phyloP scores from a whole-genome alignment of 2,113 vertebrate species.

The Cepphus grylle region DNA sequence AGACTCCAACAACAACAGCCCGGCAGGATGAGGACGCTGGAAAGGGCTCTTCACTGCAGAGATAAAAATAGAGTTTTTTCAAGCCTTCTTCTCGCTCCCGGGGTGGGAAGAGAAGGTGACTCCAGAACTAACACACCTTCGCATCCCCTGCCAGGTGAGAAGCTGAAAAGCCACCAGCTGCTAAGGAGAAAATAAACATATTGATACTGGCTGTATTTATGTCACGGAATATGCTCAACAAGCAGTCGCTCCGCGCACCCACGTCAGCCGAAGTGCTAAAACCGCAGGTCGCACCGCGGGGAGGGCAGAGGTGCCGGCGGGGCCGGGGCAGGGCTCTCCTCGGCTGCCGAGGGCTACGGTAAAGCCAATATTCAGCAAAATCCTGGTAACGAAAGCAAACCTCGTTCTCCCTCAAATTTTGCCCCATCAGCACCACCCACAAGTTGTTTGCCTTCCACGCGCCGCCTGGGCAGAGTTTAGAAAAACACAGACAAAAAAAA shows the following conservation, averaged over 20 bases:
- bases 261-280: not conserved
- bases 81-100: not conserved
- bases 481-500: conserved; percentile 33
- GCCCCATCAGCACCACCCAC: conserved; percentile 58
- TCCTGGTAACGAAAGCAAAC: not conserved
- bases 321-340: not conserved
- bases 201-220: not conserved
- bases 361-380: not conserved
- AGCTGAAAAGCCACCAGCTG: not conserved
- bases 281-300: not conserved
- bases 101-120: not conserved
- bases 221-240: rapidly evolving
- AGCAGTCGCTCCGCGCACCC: not conserved
- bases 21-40: not conserved
- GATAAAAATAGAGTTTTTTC: conserved; percentile 17
- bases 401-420: not conserved
- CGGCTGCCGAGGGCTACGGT: not conserved
- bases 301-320: too few relatives aligned
- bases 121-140: not conserved
- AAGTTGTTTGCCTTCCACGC: conserved; percentile 54
- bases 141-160: not conserved
- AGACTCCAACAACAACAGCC: conserved; percentile 12
- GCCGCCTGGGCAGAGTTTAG: conserved; percentile 39
- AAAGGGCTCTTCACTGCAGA: not conserved
- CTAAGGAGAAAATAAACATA: not conserved